Conservation (phyloP, 2,888 invertebrate species). For the Tridacna gigas region DNA sequence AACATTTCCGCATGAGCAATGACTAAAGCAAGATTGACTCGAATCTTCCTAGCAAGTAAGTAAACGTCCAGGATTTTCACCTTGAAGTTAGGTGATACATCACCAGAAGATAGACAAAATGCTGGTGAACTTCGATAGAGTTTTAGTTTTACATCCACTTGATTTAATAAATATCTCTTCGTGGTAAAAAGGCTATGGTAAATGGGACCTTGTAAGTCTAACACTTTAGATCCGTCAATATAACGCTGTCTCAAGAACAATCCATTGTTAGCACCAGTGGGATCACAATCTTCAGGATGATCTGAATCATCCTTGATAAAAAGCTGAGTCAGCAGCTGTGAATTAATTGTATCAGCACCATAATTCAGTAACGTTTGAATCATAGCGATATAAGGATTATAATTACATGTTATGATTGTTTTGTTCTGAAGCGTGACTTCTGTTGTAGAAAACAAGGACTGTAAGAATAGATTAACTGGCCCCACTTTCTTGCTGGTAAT, state of each 20-base stretch:
- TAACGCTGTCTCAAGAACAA: conserved; percentile 26
- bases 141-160: conserved; percentile 51
- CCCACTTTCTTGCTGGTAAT: conserved; percentile 47
- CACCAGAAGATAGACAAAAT: conserved; percentile 54
- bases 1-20: conserved; percentile 51
- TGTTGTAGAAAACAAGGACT: conserved; percentile 42
- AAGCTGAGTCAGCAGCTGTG: conserved; percentile 16
- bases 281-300: conserved; percentile 29
- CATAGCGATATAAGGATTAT: conserved; percentile 52
- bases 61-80: conserved; percentile 50
- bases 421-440: conserved; percentile 39
- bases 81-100: conserved; percentile 40
- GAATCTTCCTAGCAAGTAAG: conserved; percentile 44
- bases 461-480: conserved; percentile 55
- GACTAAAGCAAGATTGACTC: conserved; percentile 52
- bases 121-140: conserved; percentile 55
- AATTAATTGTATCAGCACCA: conserved; percentile 30
- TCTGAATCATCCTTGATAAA: conserved; percentile 37
- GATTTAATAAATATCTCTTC: conserved; percentile 50
- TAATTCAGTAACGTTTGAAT: conserved; percentile 36
- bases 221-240: conserved; percentile 31
- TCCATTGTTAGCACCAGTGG: conserved; percentile 37
- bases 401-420: conserved; percentile 43
- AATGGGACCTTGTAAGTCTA: conserved; percentile 53
- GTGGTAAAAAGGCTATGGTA: conserved; percentile 48